Percentiles rank a stretch among this genome's conserved stretches.
Evolutionary conservation across 2,888 invertebrate species (phyloP).

Genomic region (Lithosia quadra): DNA sequence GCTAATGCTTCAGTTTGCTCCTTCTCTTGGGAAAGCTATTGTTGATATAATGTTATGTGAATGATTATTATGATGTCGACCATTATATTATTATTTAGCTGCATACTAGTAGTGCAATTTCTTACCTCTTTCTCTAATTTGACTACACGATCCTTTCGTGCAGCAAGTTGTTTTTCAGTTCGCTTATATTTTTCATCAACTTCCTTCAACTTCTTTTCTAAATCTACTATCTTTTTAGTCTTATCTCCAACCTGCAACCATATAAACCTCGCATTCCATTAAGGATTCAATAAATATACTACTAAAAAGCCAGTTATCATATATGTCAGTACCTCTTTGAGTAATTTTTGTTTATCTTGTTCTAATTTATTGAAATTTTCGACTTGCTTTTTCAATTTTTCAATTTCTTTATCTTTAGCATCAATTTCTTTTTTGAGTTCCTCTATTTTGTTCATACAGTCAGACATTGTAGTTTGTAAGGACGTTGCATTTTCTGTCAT

Average conservation of each 20-base stretch:
- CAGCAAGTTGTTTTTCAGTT: conserved; percentile 84
- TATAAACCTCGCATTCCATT: conserved; percentile 25
- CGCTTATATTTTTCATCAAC: conserved; percentile 89
- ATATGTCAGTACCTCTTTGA: conserved; percentile 82
- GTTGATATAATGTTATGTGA: conserved; percentile 49
- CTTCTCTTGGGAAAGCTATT: conserved; percentile 83
- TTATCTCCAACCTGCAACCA: conserved; percentile 87
- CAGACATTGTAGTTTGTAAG: conserved; percentile 85
- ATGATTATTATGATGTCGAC: conserved; percentile 32
- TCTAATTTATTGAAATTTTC: conserved; percentile 80
- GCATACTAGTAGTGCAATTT: conserved; percentile 5
- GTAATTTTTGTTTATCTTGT: conserved; percentile 86
- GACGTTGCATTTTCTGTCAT: conserved; percentile 84
- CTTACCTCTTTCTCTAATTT: conserved; percentile 88
- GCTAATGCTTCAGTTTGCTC: conserved; percentile 75
- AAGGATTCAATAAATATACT: background rate
- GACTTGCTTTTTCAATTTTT: conserved; percentile 87
- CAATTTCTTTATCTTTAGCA: conserved; percentile 88
- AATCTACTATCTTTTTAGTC: conserved; percentile 87
- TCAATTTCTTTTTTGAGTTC: conserved; percentile 89
- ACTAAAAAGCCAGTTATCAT: background rate
- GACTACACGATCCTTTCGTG: conserved; percentile 86
- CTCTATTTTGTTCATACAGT: conserved; percentile 88
- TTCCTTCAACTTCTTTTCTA: conserved; percentile 90
- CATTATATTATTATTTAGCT: background rate